Base-by-base conservation (phyloP, 1,140 invertebrate genomes). In the Euura saliciscinereae region DNA sequence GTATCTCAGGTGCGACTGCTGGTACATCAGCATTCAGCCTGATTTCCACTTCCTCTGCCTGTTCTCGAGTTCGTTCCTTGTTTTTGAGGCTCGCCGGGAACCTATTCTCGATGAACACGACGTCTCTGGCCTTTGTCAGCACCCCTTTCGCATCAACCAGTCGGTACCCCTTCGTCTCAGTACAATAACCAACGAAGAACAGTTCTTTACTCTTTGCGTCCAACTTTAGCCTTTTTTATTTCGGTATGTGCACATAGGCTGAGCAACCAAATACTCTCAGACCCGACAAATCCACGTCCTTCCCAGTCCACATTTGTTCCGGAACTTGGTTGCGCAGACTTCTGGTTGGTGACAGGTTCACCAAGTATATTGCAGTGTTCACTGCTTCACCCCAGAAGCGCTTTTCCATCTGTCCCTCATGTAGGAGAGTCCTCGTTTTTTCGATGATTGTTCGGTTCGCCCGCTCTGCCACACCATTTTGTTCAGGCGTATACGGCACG, bases 391-490 rank as follows among this genome's bases (percentile, higher is more conserved):
- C 79, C 80, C 81, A 83, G 66, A 75, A 76, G 1, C 42, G 68
- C 45, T 72, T 72, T 7, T 28, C 8, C 2, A 73, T 11, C 4
- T 70, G 46, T 43, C 71, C 65, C 28, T 73, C 69, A 46, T 59
- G 28, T 8, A 76, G 13, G 65, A 77, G 70, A n/a, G 44, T 45
- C 4, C 70, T 42, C 6, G 72, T 68, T 43, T 44, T 68, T 11
- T 78, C 68, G 5, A 74, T 65, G 43, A 77, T 44, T 6, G 74
- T 77, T 42, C 76, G 67, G 65, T 75, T 75, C 11, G 65, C 71
- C 68, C 75, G 69, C 69, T 88, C 85, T 68, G 79, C 74, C 10
- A 80, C 72, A n/a, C 84, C 85, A 79, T 89, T 89, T 74, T 87
- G 84, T 69, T 88, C 72, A 44, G 86, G 85, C 6, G 80, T 82